Evolutionary conservation across 53 echinoderm and acorn worm genomes (phyloP).

Genomic region (Echinarachnius parma): DNA sequence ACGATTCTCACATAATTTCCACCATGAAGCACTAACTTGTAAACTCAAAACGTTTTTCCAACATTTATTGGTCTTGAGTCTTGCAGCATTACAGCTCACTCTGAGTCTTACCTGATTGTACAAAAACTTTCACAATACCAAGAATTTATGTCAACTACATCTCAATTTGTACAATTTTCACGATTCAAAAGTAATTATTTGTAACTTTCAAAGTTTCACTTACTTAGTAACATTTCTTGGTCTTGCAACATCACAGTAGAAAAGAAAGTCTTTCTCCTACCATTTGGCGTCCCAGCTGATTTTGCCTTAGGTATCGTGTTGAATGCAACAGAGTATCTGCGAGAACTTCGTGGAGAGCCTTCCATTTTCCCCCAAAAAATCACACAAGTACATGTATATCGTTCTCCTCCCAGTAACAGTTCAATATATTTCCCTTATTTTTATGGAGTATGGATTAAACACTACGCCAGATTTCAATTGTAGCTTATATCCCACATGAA

Average conservation of each 20-base stretch:
- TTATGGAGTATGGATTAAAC: too few species aligned
- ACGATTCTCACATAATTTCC: too few species aligned
- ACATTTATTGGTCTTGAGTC: too few species aligned
- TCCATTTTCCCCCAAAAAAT: slow-evolving; percentile 4
- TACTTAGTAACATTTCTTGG: slow-evolving; percentile 29
- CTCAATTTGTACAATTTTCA: too few species aligned
- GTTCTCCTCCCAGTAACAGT: slow-evolving; percentile 5
- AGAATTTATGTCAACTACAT: too few species aligned
- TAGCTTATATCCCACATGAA: background rate
- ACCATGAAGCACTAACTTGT: too few species aligned
- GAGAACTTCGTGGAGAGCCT: slow-evolving; percentile 4
- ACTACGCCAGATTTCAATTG: background rate
- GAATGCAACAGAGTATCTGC: slow-evolving; percentile 28
- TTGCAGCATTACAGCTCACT: too few species aligned
- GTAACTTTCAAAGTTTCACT: background rate
- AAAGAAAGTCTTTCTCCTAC: slow-evolving; percentile 31
- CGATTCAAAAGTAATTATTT: too few species aligned
- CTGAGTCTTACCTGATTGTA: too few species aligned
- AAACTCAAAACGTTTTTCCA: too few species aligned
- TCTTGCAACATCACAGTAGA: slow-evolving; percentile 19
- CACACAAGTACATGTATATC: background rate
- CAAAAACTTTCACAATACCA: too few species aligned
- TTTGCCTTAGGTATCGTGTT: slow-evolving; percentile 23
- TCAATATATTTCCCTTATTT: too few species aligned
- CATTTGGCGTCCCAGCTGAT: background rate